Percentiles rank a stretch among this genome's conserved stretches.
Evolutionary conservation across 1,140 invertebrate species (phyloP).

Genomic region (Monomorium pharaonis): DNA sequence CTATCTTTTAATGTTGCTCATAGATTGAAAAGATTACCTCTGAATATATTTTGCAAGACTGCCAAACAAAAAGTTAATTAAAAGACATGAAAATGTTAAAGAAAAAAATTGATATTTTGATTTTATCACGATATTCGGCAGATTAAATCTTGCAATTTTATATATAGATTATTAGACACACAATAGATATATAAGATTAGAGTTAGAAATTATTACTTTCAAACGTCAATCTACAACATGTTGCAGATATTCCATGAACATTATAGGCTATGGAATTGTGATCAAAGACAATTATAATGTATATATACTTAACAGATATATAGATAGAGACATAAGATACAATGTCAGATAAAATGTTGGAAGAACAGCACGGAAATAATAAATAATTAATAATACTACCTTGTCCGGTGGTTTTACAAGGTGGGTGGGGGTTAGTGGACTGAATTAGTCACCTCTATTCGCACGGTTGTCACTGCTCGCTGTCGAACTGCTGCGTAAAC

Average conservation of each 20-base stretch:
- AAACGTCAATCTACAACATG: not conserved
- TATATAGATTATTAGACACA: not conserved
- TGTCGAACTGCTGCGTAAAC: slow-evolving; percentile 79
- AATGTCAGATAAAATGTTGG: slow-evolving; percentile 59
- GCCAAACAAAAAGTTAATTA: slow-evolving; percentile 79
- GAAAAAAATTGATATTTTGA: slow-evolving; percentile 43
- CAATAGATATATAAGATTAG: slow-evolving; percentile 1
- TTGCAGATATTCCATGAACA: not conserved
- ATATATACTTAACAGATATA: slow-evolving; percentile 55
- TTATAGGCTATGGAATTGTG: not conserved
- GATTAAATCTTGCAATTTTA: slow-evolving; percentile 20
- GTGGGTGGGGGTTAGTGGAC: slow-evolving; percentile 77
- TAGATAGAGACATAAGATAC: slow-evolving; percentile 53
- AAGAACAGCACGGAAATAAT: slow-evolving; percentile 71
- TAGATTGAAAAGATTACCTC: slow-evolving; percentile 81
- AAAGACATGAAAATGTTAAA: slow-evolving; percentile 62
- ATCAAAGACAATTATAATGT: slow-evolving; percentile 50
- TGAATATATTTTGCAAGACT: slow-evolving; percentile 82
- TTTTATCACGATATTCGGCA: not conserved
- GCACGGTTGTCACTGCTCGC: slow-evolving; percentile 82
- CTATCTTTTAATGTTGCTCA: slow-evolving; percentile 73
- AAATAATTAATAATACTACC: slow-evolving; percentile 78
- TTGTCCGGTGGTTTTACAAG: slow-evolving; percentile 76
- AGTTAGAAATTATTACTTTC: slow-evolving; percentile 19
- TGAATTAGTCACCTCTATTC: slow-evolving; percentile 83